phyloP scores from a whole-genome alignment of 2,113 vertebrate genomes.

The Poeciliopsis retropinna region DNA sequence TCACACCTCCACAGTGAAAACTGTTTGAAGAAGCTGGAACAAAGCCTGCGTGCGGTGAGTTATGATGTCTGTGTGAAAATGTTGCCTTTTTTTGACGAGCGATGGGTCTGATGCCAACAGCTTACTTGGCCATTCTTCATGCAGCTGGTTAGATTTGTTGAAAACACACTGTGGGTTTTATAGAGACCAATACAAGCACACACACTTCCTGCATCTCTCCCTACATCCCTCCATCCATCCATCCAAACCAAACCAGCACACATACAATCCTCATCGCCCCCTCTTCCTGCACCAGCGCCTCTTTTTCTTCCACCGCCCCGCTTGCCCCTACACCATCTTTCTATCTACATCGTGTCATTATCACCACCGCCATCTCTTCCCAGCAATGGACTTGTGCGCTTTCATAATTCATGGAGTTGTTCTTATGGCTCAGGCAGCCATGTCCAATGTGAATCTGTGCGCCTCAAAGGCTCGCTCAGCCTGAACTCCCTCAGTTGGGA shows the following conservation, averaged over 20 bases:
- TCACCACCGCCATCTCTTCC: slow-evolving; percentile 36
- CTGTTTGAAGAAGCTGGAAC: slow-evolving; percentile 57
- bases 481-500: slow-evolving; percentile 34
- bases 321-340: slow-evolving; percentile 44
- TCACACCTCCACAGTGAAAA: slow-evolving; percentile 56
- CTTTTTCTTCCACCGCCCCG: slow-evolving; percentile 33
- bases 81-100: slow-evolving; percentile 33
- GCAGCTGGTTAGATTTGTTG: slow-evolving; percentile 55
- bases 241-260: slow-evolving; percentile 44
- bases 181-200: slow-evolving; percentile 24
- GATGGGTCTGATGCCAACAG: slow-evolving; percentile 38
- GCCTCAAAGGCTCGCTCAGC: slow-evolving; percentile 62
- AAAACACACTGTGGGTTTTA: slow-evolving; percentile 5
- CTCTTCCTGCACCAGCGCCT: slow-evolving; percentile 36
- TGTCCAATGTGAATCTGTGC: slow-evolving; percentile 70
- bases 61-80: slow-evolving; percentile 38
- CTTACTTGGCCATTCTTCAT: slow-evolving; percentile 25
- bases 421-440: slow-evolving; percentile 67
- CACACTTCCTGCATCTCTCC: slow-evolving; percentile 29
- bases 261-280: slow-evolving; percentile 35
- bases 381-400: slow-evolving; percentile 56
- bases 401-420: slow-evolving; percentile 79
- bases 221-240: background rate
- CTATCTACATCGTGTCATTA: slow-evolving; percentile 45
- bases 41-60: slow-evolving; percentile 42